Base-by-base conservation (phyloP, 2,113 vertebrate genomes). In the Siniperca chuatsi region DNA sequence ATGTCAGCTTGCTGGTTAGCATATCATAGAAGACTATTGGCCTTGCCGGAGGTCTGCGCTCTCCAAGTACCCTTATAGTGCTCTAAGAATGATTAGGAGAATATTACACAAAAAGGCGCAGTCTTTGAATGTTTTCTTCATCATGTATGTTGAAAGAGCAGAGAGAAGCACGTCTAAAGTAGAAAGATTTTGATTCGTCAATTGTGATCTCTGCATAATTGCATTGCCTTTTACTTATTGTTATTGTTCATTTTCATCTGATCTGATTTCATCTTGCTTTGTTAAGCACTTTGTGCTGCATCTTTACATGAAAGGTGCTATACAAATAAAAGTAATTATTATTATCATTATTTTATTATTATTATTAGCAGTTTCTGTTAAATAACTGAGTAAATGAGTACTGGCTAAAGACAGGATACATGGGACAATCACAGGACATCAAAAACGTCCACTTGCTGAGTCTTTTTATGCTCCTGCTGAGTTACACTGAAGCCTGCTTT, bases 371-470 rank as follows among this genome's bases (percentile, higher is more conserved):
- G 52, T 62, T 54, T 83, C 29, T 62, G 58, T 73, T 13, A 50
- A 52, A 69, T 50, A 8, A 65, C 40, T 79, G 46, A 74, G 18
- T 68, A 75, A 80, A 87, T 65, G 33, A 46, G 35, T 46, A 16
- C 46, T 46, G 35, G 70, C 52, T 65, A 48, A 73, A 48, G 60
- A 78, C 37, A 42, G 8, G 29, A 57, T 33, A 25, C 42, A 60
- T 29, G 33, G 48, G 70, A 75, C 54, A 66, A 10, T 57, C 65
- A 65, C 6, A 76, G 52, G 13, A 71, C 35, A 66, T 37, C 62
- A 68, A 69, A 61, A 67, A 50, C 16, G 1, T 46, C 11, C 35
- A 20, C 16, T 57, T 21, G 54, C 13, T 70, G 44, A 52, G 12
- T 42, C 21, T 66, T 69, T 54, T 78, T 55, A 60, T 64, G 83